Base-by-base conservation (phyloP, 1,140 invertebrate genomes). In the Helicoverpa zea region DNA sequence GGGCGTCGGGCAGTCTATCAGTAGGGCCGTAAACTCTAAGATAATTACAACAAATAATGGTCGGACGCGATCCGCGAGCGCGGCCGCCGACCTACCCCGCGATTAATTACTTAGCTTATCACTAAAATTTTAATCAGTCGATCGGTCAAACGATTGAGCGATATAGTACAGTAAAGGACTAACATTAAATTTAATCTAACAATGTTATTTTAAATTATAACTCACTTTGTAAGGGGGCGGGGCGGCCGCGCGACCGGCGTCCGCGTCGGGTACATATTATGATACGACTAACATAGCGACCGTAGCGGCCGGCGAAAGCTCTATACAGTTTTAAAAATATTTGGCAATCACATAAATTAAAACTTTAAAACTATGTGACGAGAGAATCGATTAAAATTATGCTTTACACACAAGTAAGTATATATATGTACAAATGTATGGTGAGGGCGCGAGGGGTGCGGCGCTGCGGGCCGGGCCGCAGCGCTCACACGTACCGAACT, bases 71-170 rank as follows among this genome's bases (percentile, higher is more conserved):
- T 83, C 82, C 83, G 74, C 13, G 58, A 47, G 85, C 74, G 82
- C 88, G 87, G 83, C 80, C 88, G 79, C 86, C 80, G 10, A 54
- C 66, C 74, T 75, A 56, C 84, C 84, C 81, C 87, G 80, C 86
- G 81, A 87, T 89, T 89, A 82, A 91, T 92, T 91, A 94, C 92
- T 94, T 94, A 95, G 93, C 92, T 94, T 95, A 95, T 87, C 90
- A 95, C 92, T 95, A 95, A 94, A 94, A 94, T 95, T 95, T 94
- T 95, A 95, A 94, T 95, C 94, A 95, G 94, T 95, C 94, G 91
- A 95, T 94, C 94, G 94, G 91, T 94, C 94, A 94, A 94, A 93
- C 89, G 90, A 93, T 95, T 94, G 94, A 95, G 92, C 94, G 94
- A 94, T 95, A 94, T 92, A 93, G 89, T 94, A 95, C 91, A 95